These are phyloP conservation scores for Euplexia lucipara DNA, from an alignment of 2,888 invertebrate species.

Conservation along the genomic window DNA sequence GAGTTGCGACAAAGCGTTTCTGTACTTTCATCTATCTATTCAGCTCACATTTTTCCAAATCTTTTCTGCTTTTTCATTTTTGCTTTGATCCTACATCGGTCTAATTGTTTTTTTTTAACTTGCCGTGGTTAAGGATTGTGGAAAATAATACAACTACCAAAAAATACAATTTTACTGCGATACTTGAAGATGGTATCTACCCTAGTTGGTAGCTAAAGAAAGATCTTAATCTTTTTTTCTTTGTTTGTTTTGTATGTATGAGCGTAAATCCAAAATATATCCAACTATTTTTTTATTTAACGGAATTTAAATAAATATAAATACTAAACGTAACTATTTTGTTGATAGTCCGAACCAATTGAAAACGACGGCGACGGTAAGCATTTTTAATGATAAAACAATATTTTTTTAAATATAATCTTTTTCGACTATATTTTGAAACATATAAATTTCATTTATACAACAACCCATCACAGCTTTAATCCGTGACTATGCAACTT, in stretches of 20 bases:
- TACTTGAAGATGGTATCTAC: background rate
- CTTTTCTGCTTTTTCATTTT: constrained; percentile 34
- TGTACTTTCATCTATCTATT: constrained; percentile 56
- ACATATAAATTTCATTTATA: background rate
- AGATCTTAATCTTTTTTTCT: too few relatives aligned
- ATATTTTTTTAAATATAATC: background rate
- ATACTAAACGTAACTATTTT: background rate
- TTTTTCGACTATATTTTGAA: background rate
- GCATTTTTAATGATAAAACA: background rate
- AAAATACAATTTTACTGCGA: background rate
- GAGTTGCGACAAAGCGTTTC: constrained; percentile 55
- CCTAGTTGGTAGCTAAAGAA: background rate
- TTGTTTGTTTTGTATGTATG: too few relatives aligned
- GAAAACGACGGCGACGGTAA: too few relatives aligned
- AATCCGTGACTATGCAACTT: background rate
- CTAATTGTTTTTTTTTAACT: constrained; percentile 18
- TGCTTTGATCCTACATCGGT: constrained; percentile 37
- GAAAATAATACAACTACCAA: constrained; percentile 4
- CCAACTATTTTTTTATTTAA: too few relatives aligned
- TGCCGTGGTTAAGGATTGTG: background rate
- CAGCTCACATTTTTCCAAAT: constrained; percentile 41
- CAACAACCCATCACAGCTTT: background rate
- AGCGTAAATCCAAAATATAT: too few relatives aligned
- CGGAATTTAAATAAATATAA: too few relatives aligned
- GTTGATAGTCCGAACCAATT: background rate